phyloP scores from a whole-genome alignment of 2,888 invertebrate species.

The Drosophila buzzatii region DNA sequence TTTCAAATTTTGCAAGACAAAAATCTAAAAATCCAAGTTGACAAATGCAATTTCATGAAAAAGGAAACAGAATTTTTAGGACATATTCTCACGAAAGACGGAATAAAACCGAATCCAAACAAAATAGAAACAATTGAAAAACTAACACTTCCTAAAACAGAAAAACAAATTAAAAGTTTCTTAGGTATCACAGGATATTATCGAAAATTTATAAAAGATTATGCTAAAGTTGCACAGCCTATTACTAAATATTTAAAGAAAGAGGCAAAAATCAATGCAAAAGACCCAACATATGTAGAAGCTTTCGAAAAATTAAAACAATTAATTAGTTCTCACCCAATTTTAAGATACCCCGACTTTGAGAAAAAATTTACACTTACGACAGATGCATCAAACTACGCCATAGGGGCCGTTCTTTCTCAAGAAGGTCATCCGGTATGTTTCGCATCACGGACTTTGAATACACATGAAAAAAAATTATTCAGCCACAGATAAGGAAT shows the following conservation, averaged over 20 bases:
- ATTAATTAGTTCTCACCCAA: not conserved
- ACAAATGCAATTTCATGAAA: not conserved
- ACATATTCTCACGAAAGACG: not conserved
- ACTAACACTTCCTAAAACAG: not conserved
- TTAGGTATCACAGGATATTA: not conserved
- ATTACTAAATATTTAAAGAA: not conserved
- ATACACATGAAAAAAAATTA: too few species aligned
- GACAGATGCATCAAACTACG: not conserved
- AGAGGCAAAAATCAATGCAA: not conserved
- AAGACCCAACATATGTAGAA: not conserved
- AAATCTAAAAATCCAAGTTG: not conserved
- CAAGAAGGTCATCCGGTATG: not conserved
- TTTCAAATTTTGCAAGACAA: not conserved
- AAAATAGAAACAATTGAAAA: too few species aligned
- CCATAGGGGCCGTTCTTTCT: not conserved
- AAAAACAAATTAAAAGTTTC: not conserved
- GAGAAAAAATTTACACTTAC: not conserved
- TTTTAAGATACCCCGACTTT: not conserved
- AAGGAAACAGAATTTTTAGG: not conserved
- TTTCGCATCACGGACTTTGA: too few species aligned
- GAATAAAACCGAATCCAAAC: too few species aligned
- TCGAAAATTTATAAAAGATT: not conserved
- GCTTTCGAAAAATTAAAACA: not conserved
- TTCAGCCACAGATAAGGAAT: not conserved
- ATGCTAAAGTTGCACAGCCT: not conserved